A percentile compares a stretch with the other conserved stretches of the same genome.
These are phyloP conservation scores for Ochropleura plecta DNA, from an alignment of 2,888 invertebrate genomes.

Conservation along the genomic window DNA sequence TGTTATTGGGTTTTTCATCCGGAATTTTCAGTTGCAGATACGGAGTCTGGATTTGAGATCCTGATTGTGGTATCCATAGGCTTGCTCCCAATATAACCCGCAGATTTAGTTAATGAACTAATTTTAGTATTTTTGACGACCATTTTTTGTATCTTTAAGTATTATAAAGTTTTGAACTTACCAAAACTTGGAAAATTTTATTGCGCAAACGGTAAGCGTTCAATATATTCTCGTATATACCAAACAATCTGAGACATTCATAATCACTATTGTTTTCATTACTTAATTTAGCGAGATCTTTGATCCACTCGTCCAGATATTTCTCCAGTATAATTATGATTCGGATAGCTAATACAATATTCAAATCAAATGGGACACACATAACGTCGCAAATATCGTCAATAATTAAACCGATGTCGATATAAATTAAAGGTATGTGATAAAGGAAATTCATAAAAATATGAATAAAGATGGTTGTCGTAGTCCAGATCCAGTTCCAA, in stretches of 20 bases:
- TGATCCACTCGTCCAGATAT: slow-evolving; percentile 23
- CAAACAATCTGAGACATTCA: neutral
- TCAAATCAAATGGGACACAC: slow-evolving; percentile 15
- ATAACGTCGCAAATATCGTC: neutral
- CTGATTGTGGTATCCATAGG: too few species aligned
- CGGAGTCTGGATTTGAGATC: too few species aligned
- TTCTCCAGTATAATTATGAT: slow-evolving; percentile 13
- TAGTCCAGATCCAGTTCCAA: slow-evolving; percentile 43
- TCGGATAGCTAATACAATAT: slow-evolving; percentile 9
- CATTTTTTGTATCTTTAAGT: too few species aligned
- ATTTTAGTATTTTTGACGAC: too few species aligned
- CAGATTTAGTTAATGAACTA: too few species aligned
- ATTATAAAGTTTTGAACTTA: slow-evolving; percentile 9
- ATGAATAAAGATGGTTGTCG: neutral
- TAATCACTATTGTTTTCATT: neutral
- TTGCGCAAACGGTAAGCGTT: slow-evolving; percentile 11
- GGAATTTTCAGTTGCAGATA: too few species aligned
- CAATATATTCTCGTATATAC: slow-evolving; percentile 26
- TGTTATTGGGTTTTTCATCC: too few species aligned
- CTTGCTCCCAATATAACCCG: too few species aligned
- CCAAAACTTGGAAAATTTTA: slow-evolving; percentile 20
- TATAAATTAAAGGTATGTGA: neutral
- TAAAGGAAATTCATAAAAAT: neutral
- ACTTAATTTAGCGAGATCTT: neutral
- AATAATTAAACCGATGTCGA: neutral